Evolutionary conservation across 2,797 vertebrate genomes (phyloP).

Genomic region (Pseudomugil gertrudae): DNA sequence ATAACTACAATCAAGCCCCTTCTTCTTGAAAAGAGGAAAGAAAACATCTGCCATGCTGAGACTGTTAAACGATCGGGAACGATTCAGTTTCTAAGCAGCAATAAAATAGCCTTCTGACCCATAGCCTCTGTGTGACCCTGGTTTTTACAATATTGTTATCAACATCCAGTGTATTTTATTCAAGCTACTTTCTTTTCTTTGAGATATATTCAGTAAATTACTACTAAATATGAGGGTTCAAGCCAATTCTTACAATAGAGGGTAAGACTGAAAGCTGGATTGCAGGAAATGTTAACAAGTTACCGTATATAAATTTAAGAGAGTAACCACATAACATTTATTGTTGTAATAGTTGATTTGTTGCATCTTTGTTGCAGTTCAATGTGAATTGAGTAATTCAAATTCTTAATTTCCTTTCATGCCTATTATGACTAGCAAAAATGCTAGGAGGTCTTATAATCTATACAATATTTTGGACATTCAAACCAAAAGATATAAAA

Average conservation of each 20-base stretch:
- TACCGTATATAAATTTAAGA: too few relatives aligned
- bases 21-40: background rate
- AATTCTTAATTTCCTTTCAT: background rate
- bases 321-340: too few relatives aligned
- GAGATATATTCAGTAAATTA: too few relatives aligned
- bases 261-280: background rate
- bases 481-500: slow-evolving; percentile 2
- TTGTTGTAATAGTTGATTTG: background rate
- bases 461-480: slow-evolving; percentile 1
- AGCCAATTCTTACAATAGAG: background rate
- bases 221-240: background rate
- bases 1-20: background rate
- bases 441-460: background rate
- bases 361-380: background rate
- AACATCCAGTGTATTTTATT: background rate
- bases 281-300: background rate
- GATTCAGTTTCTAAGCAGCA: background rate
- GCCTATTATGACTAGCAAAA: background rate
- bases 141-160: background rate
- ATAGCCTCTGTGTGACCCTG: background rate
- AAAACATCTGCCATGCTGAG: background rate
- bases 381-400: background rate
- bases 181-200: background rate
- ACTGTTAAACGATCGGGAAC: background rate
- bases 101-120: background rate